A percentile compares a stretch with the other conserved stretches of the same genome.
phyloP scores from a whole-genome alignment of 2,113 vertebrate species.

The Anoplopoma fimbria region DNA sequence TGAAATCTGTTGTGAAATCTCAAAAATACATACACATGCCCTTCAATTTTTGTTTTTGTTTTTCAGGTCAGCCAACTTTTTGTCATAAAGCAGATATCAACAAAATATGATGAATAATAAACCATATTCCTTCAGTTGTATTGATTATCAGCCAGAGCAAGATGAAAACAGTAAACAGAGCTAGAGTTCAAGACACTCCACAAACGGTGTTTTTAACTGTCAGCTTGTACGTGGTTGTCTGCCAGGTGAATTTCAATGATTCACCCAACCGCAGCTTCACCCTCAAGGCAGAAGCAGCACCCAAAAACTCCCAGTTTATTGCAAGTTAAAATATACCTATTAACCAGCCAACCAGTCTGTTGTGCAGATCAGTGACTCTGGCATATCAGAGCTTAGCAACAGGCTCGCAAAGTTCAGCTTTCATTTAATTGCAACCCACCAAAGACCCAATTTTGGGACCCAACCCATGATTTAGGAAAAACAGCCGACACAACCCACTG shows the following conservation, averaged over 20 bases:
- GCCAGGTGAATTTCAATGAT: conserved; percentile 46
- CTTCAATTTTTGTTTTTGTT: neutral
- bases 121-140: neutral
- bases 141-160: conserved; percentile 19
- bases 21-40: neutral
- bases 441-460: conserved; percentile 64
- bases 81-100: neutral
- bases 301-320: conserved; percentile 34
- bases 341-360: conserved; percentile 44
- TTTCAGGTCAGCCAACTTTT: neutral
- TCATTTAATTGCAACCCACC: conserved; percentile 72
- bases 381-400: conserved; percentile 51
- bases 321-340: conserved; percentile 51
- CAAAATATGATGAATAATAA: conserved; percentile 4
- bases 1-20: neutral
- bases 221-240: conserved; percentile 6
- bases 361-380: conserved; percentile 46
- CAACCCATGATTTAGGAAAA: conserved; percentile 69
- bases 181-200: neutral
- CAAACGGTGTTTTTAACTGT: conserved; percentile 29
- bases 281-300: conserved; percentile 30
- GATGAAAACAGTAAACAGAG: conserved; percentile 24
- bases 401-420: conserved; percentile 59
- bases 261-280: conserved; percentile 41
- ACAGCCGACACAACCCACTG: conserved; percentile 70